Conservation (phyloP, 2,113 vertebrate genomes). For the zebrafish (Danio rerio) region GRCz12tu NC_133186.1:31898501-31899000, state of each 20-base stretch:
- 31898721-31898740: constrained; percentile 7
- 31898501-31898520: too few species aligned
- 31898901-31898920: constrained; percentile 88
- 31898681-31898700: too few species aligned
- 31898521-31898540: too few species aligned
- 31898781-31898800: constrained; percentile 62
- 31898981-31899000: constrained; percentile 87
- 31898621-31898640: too few species aligned
- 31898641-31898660: too few species aligned
- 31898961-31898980: constrained; percentile 83
- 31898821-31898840: constrained; percentile 45
- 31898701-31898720: not conserved
- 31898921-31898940: constrained; percentile 95
- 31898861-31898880: constrained; percentile 81
- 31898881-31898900: constrained; percentile 79
- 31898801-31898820: constrained; percentile 65
- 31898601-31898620: too few species aligned
- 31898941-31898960: constrained; percentile 97
- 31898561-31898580: too few species aligned
- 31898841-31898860: constrained; percentile 60
- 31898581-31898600: too few species aligned
- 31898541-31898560: too few species aligned
- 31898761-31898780: constrained; percentile 69
- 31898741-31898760: constrained; percentile 66
- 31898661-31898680: too few species aligned